Evolutionary conservation across 1,140 invertebrate genomes (phyloP), one percentile per base, ranked within the genome.

Genomic region (Drosophila repleta): DNA sequence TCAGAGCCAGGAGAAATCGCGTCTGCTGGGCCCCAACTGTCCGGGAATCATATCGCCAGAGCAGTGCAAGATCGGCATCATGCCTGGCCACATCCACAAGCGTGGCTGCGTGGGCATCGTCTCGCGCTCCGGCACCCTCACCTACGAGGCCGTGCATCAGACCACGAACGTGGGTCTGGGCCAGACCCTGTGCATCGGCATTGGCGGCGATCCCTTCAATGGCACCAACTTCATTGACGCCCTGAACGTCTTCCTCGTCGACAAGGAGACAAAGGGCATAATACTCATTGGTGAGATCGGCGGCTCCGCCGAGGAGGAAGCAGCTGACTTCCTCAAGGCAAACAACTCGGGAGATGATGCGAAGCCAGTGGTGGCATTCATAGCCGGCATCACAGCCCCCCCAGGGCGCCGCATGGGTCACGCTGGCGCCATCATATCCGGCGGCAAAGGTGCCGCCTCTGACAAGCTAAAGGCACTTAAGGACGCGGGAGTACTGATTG

Each of bases 141-240:
- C 99, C 6, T 99, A 99, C 89, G 99, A 99, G 93, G 98, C 98
- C 70, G 97, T 99, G 32, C 97, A 98, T 92, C 98, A 99, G 92
- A 99, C 98, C 7, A 98, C 97, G 11, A 92, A 95, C 88, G 95
- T 96, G 70, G 98, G 98, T 56, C 93, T 99, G 17, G 99, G 99
- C 2, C 99, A 99, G 93, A 98, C 98, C 0, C 93, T 99, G 1
- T 99, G 98, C 92, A 95, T 99, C 35, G 99, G 99, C 53, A 99
- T 99, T 92, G 99, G 99, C 71, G 99, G 99, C 49, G 99, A 99
- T 95, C 99, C 99, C 4, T 99, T 99, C 93, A 99, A 99, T 91
- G 99, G 99, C 29, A 99, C 99, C n/a, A 98, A 99, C 91, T 99
- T 99, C 91, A 99, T 99, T 81, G 99, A 99, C 91, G 99, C 98